Base-by-base conservation (phyloP, 2,797 vertebrate species). In the Anguilla anguilla region DNA sequence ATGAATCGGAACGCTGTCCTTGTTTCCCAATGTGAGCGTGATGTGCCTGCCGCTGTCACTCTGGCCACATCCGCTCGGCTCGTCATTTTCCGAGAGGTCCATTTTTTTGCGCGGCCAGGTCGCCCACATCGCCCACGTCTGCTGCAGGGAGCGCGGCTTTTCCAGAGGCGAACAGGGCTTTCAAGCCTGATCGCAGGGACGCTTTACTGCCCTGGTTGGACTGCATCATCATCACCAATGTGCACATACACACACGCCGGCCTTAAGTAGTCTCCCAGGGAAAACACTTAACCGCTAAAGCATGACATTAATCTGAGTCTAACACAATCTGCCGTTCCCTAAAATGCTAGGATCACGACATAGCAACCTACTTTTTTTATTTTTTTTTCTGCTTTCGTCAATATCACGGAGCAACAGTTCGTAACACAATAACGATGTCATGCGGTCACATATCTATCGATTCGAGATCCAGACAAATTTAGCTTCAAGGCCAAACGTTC, bases 181-280 rank as follows among this genome's bases (percentile, higher is more conserved):
- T 86, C 22, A 74, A 85, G 86, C 74, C 86, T 81, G 3, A 28
- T 74, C 87, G 87, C 25, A 85, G 87, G 39, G 83, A 91, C 64
- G 82, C 86, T 53, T 9, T 15, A 84, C 69, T 86, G 85, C 81
- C 85, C 39, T 89, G 84, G 39, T 86, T 88, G 83, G 85, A 90
- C 85, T 88, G 87, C 90, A 89, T 90, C 90, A 89, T 90, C 86
- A 85, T 91, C 77, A 61, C 59, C 19, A 77, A 77, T 87, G 88
- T 90, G 88, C 90, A 88, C 83, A 90, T 49, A 59, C 43, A 11
- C 87, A 15, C 53, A 77, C 4, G 39, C 77, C 51, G 86, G 46
- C 87, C 87, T 91, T 88, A 90, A 91, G 91, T 89, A 90, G 86
- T 61, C 81, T 88, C 64, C 22, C 84, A 31, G 81, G 87, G 86